Base-by-base conservation (phyloP, 1,140 invertebrate species). In the Bombus ignitus region DNA sequence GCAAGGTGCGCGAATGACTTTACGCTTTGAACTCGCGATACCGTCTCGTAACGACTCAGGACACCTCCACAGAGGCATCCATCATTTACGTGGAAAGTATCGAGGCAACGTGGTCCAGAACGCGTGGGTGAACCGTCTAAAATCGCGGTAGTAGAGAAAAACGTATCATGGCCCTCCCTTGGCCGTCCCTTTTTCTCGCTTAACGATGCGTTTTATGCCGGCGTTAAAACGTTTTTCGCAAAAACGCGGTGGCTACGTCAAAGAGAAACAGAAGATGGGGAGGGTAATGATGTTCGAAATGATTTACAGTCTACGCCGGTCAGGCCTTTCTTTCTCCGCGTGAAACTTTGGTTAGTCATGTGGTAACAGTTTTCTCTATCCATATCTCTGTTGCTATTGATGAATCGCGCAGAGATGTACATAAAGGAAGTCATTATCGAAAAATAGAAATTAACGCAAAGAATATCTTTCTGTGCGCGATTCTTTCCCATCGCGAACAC, bases 141-240 rank as follows among this genome's bases (percentile, higher is more conserved):
- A 72, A 81, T 83, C 87, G 28, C 65, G 18, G 44, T 12, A 18
- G 59, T 37, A 72, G 66, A 75, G 75, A n/a, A 68, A 70, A 73
- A 62, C 53, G 81, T 44, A 39, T 47, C 42, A 79, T 35, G 66
- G 47, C 39, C 72, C 44, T 75, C 44, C 74, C 78, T 65, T 65
- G 42, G 75, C 15, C 47, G 37, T 72, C n/a, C 57, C 77, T 73
- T 79, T 83, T 66, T 81, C 72, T 35, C 68, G 42, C 74, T 79
- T 89, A 90, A 90, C 88, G 88, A 90, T 90, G 88, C 89, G 88
- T 85, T 89, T 90, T 90, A 89, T 83, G 79, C 71, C 86, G 85
- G 88, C 75, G 86, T 89, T 89, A 90, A 90, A 88, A 89, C 88
- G 86, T 28, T 88, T 57, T 39, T 73, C 83, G 89, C 89, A 90